Evolutionary conservation across 2,888 invertebrate species (phyloP), one percentile per base, ranked within the genome.

Genomic region (Drosophila subsilvestris): DNA sequence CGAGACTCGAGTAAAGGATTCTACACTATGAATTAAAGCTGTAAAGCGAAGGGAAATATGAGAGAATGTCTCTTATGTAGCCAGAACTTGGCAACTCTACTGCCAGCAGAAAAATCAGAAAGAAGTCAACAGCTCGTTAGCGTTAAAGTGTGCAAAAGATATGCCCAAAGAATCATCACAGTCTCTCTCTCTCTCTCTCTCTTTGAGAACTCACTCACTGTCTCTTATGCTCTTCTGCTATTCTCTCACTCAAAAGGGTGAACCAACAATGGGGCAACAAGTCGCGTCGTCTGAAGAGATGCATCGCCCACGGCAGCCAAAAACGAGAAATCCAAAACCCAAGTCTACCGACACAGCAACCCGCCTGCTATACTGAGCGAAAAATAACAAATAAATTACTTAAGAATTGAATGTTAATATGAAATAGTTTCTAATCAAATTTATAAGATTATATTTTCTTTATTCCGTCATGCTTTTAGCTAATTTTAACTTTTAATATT

Each of bases 51-150:
- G 48, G 29, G 48, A 53, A 59, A 59, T 58, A 48, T 43, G 68
- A 66, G 67, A 72, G 72, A 71, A 69, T 70, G 68, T 6, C 25
- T 32, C n/a, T 18, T n/a, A 17, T 58, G 54, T 63, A 53, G 68
- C 50, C 50, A 63, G 57, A 70, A 75, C 66, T 60, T 63, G 57
- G 57, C 81, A 54, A 85, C 82, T 82, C 81, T 68, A 79, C 88
- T 79, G 84, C 72, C 75, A 83, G 82, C 86, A 68, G 37, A 37
- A 50, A 42, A 42, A 63, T 53, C 77, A 89, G 82, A 86, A 86
- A 87, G 88, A 85, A 86, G 85, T 86, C 89, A 89, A 86, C 89
- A 86, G 85, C 85, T 86, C 85, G 89, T 86, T 86, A 86, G 89
- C 85, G 78, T 81, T 89, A 81, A 71, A 86, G 89, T 86, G 88